Evolutionary conservation across 2,888 invertebrate species (phyloP), one percentile per base, ranked within the genome.

Genomic region (Salticus scenicus): DNA sequence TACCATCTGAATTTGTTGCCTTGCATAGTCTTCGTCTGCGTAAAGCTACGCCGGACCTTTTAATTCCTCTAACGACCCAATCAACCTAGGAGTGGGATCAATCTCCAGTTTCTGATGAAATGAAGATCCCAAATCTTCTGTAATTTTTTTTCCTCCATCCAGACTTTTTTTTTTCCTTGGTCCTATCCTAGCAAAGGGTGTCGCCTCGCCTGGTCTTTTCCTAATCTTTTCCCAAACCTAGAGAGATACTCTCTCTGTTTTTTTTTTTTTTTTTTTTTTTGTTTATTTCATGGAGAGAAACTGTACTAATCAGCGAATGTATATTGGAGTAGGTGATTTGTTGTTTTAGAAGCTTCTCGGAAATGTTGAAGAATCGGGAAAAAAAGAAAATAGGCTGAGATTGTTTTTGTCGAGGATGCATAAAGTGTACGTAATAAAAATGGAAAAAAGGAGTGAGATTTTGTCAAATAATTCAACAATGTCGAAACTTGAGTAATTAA

Each of bases 31-130:
- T 37, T 4, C 24, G 57, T 17, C 57, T 57, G 24, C 57, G 24
- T 12, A n/a, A 14, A 47, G 47, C 12, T 47, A 17, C n/a, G 47
- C 24, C 57, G 57, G 57, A 57, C 83, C 83, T 57, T 84, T 84
- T 84, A 84, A 84, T 84, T 84, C 77, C 73, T 67, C 67, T 84
- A 83, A 83, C 82, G 71, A 83, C 82, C 82, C 82, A 77, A 84
- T 84, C 83, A 84, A 77, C 30, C 57, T 37, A 51, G 27, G 73
- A 73, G 69, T 66, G 51, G 77, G 83, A 77, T 77, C 77, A 72
- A 83, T 77, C 73, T 73, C 67, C 77, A 72, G 67, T n/a, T 77
- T 51, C 73, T 84, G 83, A 84, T 84, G 83, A 83, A 77, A 83
- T 77, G 83, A 84, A 67, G 77, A 28, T 77, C 57, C 83, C 57